These are phyloP conservation scores for Drosophila sucinea DNA, from an alignment of 1,140 invertebrate species.

Conservation along the genomic window DNA sequence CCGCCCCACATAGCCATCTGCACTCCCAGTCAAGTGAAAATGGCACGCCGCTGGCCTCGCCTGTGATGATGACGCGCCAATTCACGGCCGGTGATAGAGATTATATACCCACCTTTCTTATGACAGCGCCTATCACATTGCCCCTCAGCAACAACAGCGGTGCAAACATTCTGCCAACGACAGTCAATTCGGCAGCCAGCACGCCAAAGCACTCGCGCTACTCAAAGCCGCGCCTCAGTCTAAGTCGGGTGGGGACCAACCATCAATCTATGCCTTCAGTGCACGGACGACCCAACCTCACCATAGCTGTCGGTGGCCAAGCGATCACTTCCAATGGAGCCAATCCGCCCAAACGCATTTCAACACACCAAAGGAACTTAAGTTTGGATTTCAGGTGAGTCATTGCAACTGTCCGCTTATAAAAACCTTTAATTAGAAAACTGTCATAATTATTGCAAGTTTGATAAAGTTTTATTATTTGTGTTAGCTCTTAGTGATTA, in stretches of 20 bases:
- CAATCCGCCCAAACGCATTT: slow-evolving; percentile 85
- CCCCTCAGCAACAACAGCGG: slow-evolving; percentile 58
- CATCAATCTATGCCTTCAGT: slow-evolving; percentile 84
- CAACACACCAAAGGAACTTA: slow-evolving; percentile 90
- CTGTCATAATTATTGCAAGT: no score
- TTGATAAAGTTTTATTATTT: no score
- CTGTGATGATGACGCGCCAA: slow-evolving; percentile 14
- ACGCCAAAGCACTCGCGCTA: slow-evolving; percentile 79
- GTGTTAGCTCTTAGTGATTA: no score
- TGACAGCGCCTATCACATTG: slow-evolving; percentile 67
- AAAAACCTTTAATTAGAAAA: no score
- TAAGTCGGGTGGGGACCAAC: slow-evolving; percentile 73
- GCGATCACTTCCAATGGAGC: slow-evolving; percentile 35
- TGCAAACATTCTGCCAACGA: slow-evolving; percentile 24
- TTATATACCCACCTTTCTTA: slow-evolving; percentile 70
- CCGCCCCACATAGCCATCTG: slow-evolving; percentile 18
- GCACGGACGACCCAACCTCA: slow-evolving; percentile 85
- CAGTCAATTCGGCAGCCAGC: slow-evolving; percentile 70
- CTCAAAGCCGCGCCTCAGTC: slow-evolving; percentile 75
- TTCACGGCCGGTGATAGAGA: slow-evolving; percentile 32
- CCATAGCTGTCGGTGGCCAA: slow-evolving; percentile 47
- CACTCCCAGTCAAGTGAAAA: not conserved
- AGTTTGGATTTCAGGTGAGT: slow-evolving; percentile 89
- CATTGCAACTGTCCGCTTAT: no score
- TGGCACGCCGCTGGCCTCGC: slow-evolving; percentile 26